Conservation (phyloP, 2,797 vertebrate species). For the Rhinoraja longicauda region DNA sequence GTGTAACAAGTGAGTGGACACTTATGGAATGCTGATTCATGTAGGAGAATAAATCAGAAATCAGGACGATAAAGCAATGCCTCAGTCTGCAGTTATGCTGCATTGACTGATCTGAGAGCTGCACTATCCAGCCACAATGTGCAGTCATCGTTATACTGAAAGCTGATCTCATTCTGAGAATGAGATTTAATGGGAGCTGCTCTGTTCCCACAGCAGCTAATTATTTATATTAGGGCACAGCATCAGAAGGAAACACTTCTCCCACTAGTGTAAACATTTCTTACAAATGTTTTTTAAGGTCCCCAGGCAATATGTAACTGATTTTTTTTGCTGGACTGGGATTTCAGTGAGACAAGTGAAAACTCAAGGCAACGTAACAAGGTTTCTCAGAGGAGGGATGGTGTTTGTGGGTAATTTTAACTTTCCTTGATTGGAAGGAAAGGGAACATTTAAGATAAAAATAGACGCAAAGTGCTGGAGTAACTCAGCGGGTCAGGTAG, state of each 20-base stretch:
- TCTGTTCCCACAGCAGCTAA: background rate
- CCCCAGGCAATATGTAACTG: background rate
- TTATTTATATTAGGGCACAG: background rate
- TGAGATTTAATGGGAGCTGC: conserved; percentile 18
- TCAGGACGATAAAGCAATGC: background rate
- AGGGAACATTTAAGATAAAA: background rate
- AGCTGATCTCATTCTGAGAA: background rate
- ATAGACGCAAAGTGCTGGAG: too few relatives aligned
- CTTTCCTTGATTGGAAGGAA: background rate
- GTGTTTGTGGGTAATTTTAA: background rate
- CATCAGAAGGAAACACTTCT: conserved; percentile 12
- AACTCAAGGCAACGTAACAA: background rate
- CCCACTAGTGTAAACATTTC: background rate
- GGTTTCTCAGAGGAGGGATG: background rate
- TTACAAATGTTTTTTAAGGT: background rate
- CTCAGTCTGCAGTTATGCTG: background rate
- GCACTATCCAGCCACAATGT: background rate
- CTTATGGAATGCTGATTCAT: background rate
- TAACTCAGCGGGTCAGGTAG: too few relatives aligned
- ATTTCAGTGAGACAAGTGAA: background rate
- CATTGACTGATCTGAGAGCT: background rate
- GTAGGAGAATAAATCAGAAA: background rate
- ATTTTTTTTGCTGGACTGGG: background rate
- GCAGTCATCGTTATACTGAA: background rate
- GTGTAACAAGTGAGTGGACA: background rate